These are phyloP conservation scores for Triplophysa tibetana DNA, from an alignment of 2,113 vertebrate species.

Conservation along the genomic window DNA sequence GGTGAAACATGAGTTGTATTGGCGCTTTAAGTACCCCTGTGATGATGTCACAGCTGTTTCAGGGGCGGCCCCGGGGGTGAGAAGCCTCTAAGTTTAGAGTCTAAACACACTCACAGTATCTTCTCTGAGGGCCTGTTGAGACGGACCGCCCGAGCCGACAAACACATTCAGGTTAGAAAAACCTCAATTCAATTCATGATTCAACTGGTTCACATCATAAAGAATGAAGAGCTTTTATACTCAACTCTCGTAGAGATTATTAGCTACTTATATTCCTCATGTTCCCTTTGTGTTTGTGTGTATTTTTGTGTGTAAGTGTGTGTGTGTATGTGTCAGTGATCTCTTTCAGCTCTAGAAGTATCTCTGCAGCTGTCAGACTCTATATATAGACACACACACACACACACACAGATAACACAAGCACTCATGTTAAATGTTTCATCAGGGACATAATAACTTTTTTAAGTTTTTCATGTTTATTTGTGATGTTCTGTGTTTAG, in stretches of 20 bases:
- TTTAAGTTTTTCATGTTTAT: not conserved
- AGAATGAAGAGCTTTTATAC: not conserved
- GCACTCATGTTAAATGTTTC: not conserved
- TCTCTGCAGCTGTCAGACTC: slow-evolving; percentile 28
- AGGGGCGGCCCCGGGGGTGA: not conserved
- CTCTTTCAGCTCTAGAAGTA: not conserved
- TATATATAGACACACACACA: slow-evolving; percentile 16
- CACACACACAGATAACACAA: not conserved
- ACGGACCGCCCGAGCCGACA: not conserved
- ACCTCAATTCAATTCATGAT: too few relatives aligned
- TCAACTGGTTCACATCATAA: too few relatives aligned
- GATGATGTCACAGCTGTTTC: slow-evolving; percentile 15
- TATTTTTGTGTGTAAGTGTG: not conserved
- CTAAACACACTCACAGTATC: not conserved
- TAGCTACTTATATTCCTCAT: too few relatives aligned
- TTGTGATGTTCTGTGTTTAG: not conserved
- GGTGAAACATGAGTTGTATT: not conserved
- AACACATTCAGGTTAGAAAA: slow-evolving; percentile 8
- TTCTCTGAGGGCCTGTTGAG: not conserved
- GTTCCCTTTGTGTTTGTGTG: not conserved
- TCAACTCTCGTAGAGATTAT: too few relatives aligned
- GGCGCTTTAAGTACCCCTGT: slow-evolving; percentile 16
- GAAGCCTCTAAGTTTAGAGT: slow-evolving; percentile 17
- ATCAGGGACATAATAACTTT: too few relatives aligned
- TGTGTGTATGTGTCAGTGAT: not conserved